Base-by-base conservation (phyloP, 1,140 invertebrate genomes). In the Macrobrachium nipponense region DNA sequence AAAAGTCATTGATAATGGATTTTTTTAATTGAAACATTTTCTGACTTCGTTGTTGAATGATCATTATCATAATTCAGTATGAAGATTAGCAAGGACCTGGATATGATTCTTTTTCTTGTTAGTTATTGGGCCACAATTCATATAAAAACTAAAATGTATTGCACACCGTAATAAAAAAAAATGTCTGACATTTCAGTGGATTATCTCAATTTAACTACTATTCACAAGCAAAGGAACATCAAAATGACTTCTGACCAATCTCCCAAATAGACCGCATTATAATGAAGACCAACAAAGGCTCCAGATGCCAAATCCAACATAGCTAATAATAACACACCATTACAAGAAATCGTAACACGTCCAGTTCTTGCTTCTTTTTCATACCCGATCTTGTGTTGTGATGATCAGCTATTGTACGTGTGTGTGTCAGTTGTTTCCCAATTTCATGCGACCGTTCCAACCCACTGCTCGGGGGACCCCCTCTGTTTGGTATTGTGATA, bases 1-100 rank as follows among this genome's bases (percentile, higher is more conserved):
- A 85, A 82, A 43, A 76, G 15, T 79, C 51, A 85, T 60, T 78
- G 62, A 79, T 79, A 85, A 70, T 58, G 64, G 78, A 66, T 78
- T 85, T 79, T 85, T 72, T 79, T 85, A 36, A 51, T 23, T 12
- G 64, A 59, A 85, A 66, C 64, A 78, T 78, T 70, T 79, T 82
- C 36, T 76, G 44, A 64, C 76, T 70, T 79, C 51, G 76, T 85
- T 85, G 76, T 85, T 85, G 82, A 78, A 79, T 85, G 82, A 85
- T 85, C 82, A 64, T 23, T 78, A 59, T 79, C 82, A 85, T 78
- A 70, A 83, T 77, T 76, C 72, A 75, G 72, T 60, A 79, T 85
- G 82, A 78, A 76, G 82, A 78, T 78, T 85, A 85, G 82, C 82
- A 85, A 85, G 82, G 76, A 76, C 43, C 66, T 27, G 20, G 36